These are phyloP conservation scores for Hydrolagus colliei DNA, from an alignment of 2,797 vertebrate genomes.

Conservation along the genomic window DNA sequence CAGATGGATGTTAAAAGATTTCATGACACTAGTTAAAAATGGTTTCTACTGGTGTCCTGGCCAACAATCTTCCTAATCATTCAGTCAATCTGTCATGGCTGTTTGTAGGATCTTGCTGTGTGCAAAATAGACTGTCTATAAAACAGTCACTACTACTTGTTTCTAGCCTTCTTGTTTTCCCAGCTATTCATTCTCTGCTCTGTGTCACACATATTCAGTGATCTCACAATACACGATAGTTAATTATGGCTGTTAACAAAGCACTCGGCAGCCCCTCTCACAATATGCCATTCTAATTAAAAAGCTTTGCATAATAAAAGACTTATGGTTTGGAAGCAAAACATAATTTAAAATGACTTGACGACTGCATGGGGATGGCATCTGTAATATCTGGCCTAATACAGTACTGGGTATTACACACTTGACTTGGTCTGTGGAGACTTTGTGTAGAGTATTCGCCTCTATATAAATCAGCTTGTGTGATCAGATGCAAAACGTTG, in stretches of 20 bases:
- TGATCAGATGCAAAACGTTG: slow-evolving; percentile 13
- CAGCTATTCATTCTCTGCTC: too few relatives aligned
- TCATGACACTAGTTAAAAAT: too few relatives aligned
- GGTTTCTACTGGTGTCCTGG: too few relatives aligned
- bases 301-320: background rate
- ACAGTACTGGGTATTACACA: background rate
- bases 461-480: background rate
- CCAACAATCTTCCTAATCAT: too few relatives aligned
- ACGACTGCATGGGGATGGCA: background rate
- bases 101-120: too few relatives aligned
- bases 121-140: too few relatives aligned
- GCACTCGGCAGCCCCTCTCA: background rate
- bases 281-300: background rate
- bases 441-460: background rate
- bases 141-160: too few relatives aligned
- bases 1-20: too few relatives aligned
- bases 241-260: background rate
- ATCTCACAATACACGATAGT: background rate
- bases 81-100: too few relatives aligned
- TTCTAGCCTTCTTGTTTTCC: too few relatives aligned
- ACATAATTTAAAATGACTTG: slow-evolving; percentile 23
- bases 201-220: too few relatives aligned
- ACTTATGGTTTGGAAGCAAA: slow-evolving; percentile 3
- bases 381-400: slow-evolving; percentile 1
- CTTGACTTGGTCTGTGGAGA: slow-evolving; percentile 8